phyloP scores from a whole-genome alignment of 2,888 invertebrate genomes.

The Epirrhoe alternata region DNA sequence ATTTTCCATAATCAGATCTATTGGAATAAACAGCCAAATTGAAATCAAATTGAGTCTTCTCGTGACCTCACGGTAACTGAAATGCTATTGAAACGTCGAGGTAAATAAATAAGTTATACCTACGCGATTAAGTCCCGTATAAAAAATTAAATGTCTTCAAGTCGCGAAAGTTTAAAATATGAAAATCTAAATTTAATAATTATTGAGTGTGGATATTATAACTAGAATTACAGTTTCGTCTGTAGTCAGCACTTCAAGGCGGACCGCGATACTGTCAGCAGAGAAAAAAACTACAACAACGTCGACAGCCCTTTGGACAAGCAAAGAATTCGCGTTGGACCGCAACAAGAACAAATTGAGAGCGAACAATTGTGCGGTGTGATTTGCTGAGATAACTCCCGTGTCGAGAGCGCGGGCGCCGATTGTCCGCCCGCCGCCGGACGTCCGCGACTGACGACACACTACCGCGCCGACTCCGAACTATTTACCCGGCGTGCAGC shows the following conservation, averaged over 20 bases:
- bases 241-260: neutral
- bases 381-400: slow-evolving; percentile 82
- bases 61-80: no score
- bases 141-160: no score
- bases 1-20: neutral
- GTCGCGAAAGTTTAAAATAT: no score
- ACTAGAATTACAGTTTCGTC: neutral
- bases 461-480: slow-evolving; percentile 43
- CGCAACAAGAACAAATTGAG: slow-evolving; percentile 84
- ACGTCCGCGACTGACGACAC: slow-evolving; percentile 62
- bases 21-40: no score
- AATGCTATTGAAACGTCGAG: no score
- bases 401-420: slow-evolving; percentile 73
- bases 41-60: no score
- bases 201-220: neutral
- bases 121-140: no score
- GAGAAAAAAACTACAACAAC: slow-evolving; percentile 77
- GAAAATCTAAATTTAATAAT: no score
- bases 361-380: slow-evolving; percentile 82
- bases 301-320: slow-evolving; percentile 72
- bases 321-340: slow-evolving; percentile 79
- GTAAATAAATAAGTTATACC: no score
- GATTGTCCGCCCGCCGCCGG: slow-evolving; percentile 63
- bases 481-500: slow-evolving; percentile 18
- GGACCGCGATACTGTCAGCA: slow-evolving; percentile 57